Evolutionary conservation across 2,113 vertebrate genomes (phyloP).

Genomic region (Lasiurus cinereus): DNA sequence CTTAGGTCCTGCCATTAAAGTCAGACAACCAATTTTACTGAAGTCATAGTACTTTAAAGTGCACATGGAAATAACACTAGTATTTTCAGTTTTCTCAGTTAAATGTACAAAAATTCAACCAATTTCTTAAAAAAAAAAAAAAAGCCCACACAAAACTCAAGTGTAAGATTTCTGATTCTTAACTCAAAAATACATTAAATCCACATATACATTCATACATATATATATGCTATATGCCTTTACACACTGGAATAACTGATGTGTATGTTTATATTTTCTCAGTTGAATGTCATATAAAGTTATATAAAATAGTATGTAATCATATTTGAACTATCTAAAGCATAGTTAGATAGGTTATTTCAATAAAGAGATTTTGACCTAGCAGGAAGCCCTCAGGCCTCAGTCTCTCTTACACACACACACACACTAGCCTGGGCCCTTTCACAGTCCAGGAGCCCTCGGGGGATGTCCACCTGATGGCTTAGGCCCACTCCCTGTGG

Average conservation of each 20-base stretch:
- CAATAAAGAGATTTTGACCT: neutral
- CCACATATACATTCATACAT: neutral
- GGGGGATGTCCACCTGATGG: too few relatives aligned
- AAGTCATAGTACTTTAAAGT: neutral
- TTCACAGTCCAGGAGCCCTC: too few relatives aligned
- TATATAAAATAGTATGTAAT: neutral
- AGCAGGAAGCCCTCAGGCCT: neutral
- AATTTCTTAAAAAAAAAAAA: neutral
- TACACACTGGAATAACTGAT: neutral
- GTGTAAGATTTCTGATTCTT: constrained; percentile 26
- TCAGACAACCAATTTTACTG: neutral
- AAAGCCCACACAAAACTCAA: neutral
- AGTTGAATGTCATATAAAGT: neutral
- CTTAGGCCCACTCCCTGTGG: too few relatives aligned
- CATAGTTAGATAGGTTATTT: neutral
- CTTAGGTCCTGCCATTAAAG: neutral
- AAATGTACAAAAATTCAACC: constrained; percentile 5
- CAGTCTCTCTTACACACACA: neutral
- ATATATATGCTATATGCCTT: neutral
- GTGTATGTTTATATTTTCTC: neutral
- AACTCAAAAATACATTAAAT: neutral
- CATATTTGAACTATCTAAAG: constrained; percentile 19
- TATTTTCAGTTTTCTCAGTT: neutral
- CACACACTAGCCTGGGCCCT: too few relatives aligned
- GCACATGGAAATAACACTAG: neutral